phyloP scores from a whole-genome alignment of 1,140 invertebrate species.

The Magallana angulata region DNA sequence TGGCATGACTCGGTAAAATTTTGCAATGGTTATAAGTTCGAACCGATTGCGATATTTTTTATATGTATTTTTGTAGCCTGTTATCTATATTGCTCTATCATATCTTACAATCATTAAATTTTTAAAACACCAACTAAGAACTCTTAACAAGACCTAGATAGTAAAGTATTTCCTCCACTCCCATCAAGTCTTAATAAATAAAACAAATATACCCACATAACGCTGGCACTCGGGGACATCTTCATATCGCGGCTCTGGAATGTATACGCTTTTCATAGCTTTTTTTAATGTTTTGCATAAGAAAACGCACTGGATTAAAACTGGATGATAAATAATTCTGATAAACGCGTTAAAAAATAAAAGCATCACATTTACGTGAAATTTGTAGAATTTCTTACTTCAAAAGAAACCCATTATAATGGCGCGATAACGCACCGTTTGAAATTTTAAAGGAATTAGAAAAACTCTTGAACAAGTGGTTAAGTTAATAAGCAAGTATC shows the following conservation, averaged over 20 bases:
- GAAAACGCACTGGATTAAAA: background rate
- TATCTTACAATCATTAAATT: conserved; percentile 26
- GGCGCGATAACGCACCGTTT: background rate
- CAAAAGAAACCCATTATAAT: background rate
- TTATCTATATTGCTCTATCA: conserved; percentile 37
- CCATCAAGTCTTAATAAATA: conserved; percentile 30
- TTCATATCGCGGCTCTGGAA: conserved; percentile 9
- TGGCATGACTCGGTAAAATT: background rate
- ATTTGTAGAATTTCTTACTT: conserved; percentile 13
- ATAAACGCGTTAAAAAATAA: background rate
- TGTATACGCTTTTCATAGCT: background rate
- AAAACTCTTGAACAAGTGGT: background rate
- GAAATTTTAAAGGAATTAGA: background rate
- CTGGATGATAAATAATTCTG: conserved; percentile 8
- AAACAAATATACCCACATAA: conserved; percentile 17
- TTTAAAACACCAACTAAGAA: conserved; percentile 34
- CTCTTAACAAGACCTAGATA: conserved; percentile 28
- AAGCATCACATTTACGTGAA: background rate
- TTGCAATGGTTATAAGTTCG: background rate
- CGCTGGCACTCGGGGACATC: conserved; percentile 12
- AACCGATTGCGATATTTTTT: conserved; percentile 25
- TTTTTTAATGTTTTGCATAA: background rate
- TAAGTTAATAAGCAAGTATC: background rate
- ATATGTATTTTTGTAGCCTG: background rate
- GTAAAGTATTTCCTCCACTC: background rate